Conservation (phyloP, 2,888 invertebrate genomes). For the Gryllus longicercus region DNA sequence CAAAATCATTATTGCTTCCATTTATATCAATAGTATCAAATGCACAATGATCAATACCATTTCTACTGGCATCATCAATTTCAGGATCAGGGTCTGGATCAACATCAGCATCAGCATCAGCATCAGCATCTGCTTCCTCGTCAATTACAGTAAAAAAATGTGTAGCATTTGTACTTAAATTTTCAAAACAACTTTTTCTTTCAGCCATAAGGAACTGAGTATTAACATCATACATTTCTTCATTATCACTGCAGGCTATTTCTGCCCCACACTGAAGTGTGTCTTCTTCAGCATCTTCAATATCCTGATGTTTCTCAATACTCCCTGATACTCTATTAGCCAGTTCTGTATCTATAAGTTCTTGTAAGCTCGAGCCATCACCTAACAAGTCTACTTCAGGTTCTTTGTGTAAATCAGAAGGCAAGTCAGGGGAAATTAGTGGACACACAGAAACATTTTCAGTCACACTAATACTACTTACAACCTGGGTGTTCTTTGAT, state of each 20-base stretch:
- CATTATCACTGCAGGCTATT: neutral
- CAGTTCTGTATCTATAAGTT: constrained; percentile 40
- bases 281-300: neutral
- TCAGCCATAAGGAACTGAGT: constrained; percentile 33
- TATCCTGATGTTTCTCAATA: neutral
- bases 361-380: constrained; percentile 39
- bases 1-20: constrained; percentile 21
- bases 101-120: constrained; percentile 26
- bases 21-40: constrained; percentile 19
- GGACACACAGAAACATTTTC: constrained; percentile 31
- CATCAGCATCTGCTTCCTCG: constrained; percentile 25
- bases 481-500: constrained; percentile 37
- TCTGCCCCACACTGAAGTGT: neutral
- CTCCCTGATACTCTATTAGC: constrained; percentile 33
- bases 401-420: constrained; percentile 22
- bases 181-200: constrained; percentile 31
- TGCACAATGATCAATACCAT: neutral
- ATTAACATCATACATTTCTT: constrained; percentile 27
- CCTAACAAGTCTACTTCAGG: neutral
- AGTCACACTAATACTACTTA: constrained; percentile 36
- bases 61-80: neutral
- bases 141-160: constrained; percentile 31
- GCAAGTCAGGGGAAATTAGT: constrained; percentile 26
- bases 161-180: constrained; percentile 29
- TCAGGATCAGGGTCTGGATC: neutral